Evolutionary conservation across 1,140 invertebrate genomes (phyloP).

Genomic region (Drosophila miranda): DNA sequence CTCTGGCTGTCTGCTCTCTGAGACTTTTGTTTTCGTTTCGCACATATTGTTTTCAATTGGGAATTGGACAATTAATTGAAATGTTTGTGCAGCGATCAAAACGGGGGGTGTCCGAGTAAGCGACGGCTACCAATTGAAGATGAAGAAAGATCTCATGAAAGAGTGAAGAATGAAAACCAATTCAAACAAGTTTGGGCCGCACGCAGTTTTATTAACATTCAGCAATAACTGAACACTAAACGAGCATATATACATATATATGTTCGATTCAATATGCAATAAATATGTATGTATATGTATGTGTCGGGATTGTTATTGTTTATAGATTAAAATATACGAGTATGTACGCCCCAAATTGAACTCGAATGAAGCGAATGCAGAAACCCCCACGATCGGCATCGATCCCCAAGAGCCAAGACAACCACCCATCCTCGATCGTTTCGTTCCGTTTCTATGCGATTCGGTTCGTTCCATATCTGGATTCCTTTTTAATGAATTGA

Average conservation of each 20-base stretch:
- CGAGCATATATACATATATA: slow-evolving; percentile 14
- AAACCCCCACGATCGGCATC: neutral
- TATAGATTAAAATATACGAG: slow-evolving; percentile 33
- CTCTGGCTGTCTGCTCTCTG: slow-evolving; percentile 2
- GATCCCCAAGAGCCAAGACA: neutral
- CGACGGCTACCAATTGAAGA: slow-evolving; percentile 40
- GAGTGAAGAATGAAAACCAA: slow-evolving; percentile 47
- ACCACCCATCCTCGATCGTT: neutral
- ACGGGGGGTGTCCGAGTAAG: slow-evolving; percentile 11
- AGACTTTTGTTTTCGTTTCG: slow-evolving; percentile 54
- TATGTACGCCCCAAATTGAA: slow-evolving; percentile 30
- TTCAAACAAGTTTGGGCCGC: slow-evolving; percentile 55
- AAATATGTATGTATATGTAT: slow-evolving; percentile 8
- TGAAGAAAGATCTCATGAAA: neutral
- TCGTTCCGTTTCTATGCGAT: too few species aligned
- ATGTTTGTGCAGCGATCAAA: slow-evolving; percentile 58
- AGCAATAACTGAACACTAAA: slow-evolving; percentile 22
- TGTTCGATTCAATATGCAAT: too few species aligned
- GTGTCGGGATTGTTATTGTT: slow-evolving; percentile 42
- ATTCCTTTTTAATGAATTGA: too few species aligned
- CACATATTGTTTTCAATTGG: slow-evolving; percentile 65
- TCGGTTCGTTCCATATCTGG: too few species aligned
- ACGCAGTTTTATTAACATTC: slow-evolving; percentile 45
- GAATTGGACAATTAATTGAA: slow-evolving; percentile 69
- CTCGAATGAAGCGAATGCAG: slow-evolving; percentile 1